These are phyloP conservation scores for Heliconius melpomene DNA, from an alignment of 1,140 invertebrate species.

Conservation along the genomic window DNA sequence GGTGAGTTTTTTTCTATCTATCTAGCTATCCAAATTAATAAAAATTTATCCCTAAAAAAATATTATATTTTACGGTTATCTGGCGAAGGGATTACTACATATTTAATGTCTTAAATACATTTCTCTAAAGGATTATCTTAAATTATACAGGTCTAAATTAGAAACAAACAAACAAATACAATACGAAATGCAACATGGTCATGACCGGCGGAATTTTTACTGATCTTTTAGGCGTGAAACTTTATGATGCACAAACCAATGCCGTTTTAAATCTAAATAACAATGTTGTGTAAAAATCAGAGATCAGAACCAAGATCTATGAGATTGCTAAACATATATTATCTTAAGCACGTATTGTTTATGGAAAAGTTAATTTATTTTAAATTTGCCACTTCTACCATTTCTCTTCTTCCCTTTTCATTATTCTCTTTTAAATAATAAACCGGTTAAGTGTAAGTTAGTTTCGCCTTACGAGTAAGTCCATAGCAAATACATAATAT, in stretches of 20 bases:
- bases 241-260: conserved; percentile 9
- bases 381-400: no score
- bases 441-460: no score
- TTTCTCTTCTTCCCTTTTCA: no score
- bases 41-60: no score
- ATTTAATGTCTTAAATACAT: not conserved
- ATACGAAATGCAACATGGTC: not conserved
- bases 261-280: not conserved
- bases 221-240: not conserved
- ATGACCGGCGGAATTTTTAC: not conserved
- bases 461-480: no score
- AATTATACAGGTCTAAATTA: not conserved
- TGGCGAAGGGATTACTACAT: no score
- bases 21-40: no score
- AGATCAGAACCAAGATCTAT: not conserved
- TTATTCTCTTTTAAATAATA: no score
- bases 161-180: not conserved
- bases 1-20: conserved; percentile 61
- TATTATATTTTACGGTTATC: no score
- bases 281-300: not conserved
- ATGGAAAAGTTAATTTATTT: not conserved
- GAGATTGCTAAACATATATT: not conserved
- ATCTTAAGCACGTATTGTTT: not conserved
- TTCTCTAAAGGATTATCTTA: not conserved
- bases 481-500: no score